These are phyloP conservation scores for Xiphorhynchus elegans DNA, from an alignment of 2,113 vertebrate species.

Conservation along the genomic window DNA sequence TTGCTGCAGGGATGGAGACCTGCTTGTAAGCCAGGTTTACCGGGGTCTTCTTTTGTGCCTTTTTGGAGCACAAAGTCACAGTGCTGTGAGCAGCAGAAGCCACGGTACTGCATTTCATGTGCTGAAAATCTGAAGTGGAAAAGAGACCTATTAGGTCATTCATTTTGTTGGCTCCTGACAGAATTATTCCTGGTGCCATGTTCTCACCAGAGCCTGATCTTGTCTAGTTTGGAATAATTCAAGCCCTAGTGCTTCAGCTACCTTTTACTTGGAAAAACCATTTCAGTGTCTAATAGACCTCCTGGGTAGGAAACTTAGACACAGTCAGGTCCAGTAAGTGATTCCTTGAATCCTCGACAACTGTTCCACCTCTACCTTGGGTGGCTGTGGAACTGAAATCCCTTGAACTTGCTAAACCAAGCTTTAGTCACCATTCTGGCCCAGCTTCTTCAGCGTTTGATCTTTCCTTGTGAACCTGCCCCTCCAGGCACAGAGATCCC, in stretches of 20 bases:
- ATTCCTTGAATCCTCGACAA: not conserved
- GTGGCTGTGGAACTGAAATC: not conserved
- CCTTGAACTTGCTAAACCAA: not conserved
- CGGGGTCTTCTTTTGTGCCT: rapidly evolving
- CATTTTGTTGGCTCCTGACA: not conserved
- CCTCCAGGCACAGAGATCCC: not conserved
- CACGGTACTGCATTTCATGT: rapidly evolving
- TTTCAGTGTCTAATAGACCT: not conserved
- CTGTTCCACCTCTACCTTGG: not conserved
- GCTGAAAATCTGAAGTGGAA: not conserved
- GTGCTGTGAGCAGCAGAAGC: not conserved
- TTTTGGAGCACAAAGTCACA: rapidly evolving
- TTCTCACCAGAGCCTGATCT: not conserved
- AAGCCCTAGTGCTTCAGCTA: not conserved
- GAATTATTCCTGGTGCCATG: not conserved
- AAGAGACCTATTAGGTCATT: not conserved
- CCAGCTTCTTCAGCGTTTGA: not conserved
- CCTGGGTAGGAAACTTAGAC: constrained; percentile 10
- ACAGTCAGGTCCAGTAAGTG: not conserved
- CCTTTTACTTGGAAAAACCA: constrained; percentile 30
- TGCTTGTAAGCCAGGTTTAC: not conserved
- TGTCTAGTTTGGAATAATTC: not conserved
- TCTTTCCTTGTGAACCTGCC: not conserved
- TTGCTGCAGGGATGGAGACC: not conserved
- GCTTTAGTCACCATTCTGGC: not conserved